Evolutionary conservation across 1,140 invertebrate genomes (phyloP), one percentile per base, ranked within the genome.

Genomic region (Amphibalanus amphitrite): DNA sequence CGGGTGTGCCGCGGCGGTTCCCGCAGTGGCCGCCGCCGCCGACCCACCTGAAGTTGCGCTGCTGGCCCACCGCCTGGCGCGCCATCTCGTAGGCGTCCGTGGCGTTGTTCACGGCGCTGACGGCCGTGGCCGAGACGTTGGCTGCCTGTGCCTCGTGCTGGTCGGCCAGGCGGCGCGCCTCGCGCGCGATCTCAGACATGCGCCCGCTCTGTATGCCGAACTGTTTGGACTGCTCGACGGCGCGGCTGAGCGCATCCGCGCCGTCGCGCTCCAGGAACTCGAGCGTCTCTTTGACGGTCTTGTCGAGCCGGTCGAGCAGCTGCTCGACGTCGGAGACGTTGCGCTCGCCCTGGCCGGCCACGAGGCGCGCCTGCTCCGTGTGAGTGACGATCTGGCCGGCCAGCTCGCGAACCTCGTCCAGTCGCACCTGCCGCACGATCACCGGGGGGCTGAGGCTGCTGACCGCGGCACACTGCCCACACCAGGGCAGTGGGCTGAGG

Each of bases 151-250:
- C 85, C 69, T 84, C 83, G 77, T 88, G 86, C 81, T 86, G 82
- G 74, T 94, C 89, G 0, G 92, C 91, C 3, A 90, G 76, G 23
- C 85, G 79, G 28, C 93, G 84, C 4, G 95, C 92, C 78, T 94
- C 88, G 72, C 91, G 86, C 0, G 95, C 92, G 68, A 96, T 91
- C 25, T 87, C 84, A 0, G 93, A 93, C 90, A 97, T 96, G 75
- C 91, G 87, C 29, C 90, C 84, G 26, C 91, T 95, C 77, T 95
- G 91, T 74, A 93, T 89, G 10, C 93, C 94, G 79, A 93, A 92
- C 79, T 92, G 86, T 67, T 87, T 85, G 0, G 93, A 91, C 65
- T 91, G 86, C 75, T 90, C 87, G 77, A 87, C 85, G 0, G 94
- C 94, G 75, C 89, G 88, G 0, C 85, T 80, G 67, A 96, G 80